Conservation (phyloP, 2,888 invertebrate genomes). For the Isoperla grammatica region DNA sequence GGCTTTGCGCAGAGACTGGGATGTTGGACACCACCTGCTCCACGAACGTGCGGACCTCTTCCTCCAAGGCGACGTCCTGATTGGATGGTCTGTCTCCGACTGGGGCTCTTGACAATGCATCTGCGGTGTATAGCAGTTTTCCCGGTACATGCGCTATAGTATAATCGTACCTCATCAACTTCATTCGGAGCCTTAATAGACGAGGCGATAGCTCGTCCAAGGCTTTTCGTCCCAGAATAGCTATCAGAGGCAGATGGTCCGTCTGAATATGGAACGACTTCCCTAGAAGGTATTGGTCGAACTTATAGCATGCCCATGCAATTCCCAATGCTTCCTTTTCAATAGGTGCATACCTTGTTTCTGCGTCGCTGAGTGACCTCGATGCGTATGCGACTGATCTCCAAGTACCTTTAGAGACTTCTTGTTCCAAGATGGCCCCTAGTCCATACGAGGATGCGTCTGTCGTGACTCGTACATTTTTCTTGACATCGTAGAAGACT, state of each 20-base stretch:
- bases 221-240: conserved; percentile 38
- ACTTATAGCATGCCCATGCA: conserved; percentile 37
- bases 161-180: conserved; percentile 36
- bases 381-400: conserved; percentile 39
- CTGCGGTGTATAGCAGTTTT: conserved; percentile 36
- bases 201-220: conserved; percentile 39
- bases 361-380: conserved; percentile 35
- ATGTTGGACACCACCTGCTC: background rate
- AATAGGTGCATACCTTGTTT: conserved; percentile 39
- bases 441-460: conserved; percentile 39
- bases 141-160: conserved; percentile 36
- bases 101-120: conserved; percentile 35
- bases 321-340: conserved; percentile 39
- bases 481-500: conserved; percentile 36
- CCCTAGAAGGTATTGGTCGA: conserved; percentile 38
- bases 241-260: conserved; percentile 40
- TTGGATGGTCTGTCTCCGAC: background rate
- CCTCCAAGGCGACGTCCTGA: background rate
- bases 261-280: conserved; percentile 37
- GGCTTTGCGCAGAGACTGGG: background rate
- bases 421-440: conserved; percentile 37
- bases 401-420: conserved; percentile 30
- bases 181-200: conserved; percentile 39
- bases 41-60: background rate
- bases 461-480: conserved; percentile 34